Conservation (phyloP, 2,797 vertebrate genomes). For the Linurgus olivaceus region DNA sequence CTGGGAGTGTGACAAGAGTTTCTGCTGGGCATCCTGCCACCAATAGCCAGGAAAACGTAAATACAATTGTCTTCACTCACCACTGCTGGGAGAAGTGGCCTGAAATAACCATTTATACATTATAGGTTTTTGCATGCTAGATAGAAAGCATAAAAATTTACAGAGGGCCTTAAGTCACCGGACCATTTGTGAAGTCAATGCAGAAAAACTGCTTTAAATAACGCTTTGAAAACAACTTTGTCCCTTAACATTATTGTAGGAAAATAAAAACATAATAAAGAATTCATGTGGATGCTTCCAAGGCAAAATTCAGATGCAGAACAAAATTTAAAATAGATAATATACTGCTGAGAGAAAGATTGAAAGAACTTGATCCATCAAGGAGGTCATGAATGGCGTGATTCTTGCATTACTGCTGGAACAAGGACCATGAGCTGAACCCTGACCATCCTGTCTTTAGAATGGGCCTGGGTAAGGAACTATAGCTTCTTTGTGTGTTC, state of each 20-base stretch:
- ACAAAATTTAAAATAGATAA: neutral
- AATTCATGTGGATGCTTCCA: neutral
- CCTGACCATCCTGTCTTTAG: neutral
- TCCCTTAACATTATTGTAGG: neutral
- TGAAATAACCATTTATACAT: neutral
- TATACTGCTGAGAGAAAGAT: neutral
- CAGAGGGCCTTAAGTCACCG: neutral
- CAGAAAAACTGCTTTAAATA: neutral
- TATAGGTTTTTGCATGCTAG: neutral
- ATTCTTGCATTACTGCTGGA: neutral
- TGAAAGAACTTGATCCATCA: neutral
- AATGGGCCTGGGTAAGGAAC: neutral
- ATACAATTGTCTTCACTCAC: slow-evolving; percentile 27
- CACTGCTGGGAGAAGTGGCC: neutral
- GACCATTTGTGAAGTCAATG: neutral
- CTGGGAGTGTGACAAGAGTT: neutral
- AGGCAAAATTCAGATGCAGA: neutral
- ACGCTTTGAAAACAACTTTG: neutral
- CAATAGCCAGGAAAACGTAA: slow-evolving; percentile 4
- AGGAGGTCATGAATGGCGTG: accelerated
- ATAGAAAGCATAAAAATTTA: neutral
- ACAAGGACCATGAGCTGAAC: neutral
- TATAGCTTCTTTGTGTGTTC: neutral
- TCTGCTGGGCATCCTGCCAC: slow-evolving; percentile 38
- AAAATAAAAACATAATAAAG: neutral